Base-by-base conservation (phyloP, 2,888 invertebrate genomes). In the Leucoma salicis region DNA sequence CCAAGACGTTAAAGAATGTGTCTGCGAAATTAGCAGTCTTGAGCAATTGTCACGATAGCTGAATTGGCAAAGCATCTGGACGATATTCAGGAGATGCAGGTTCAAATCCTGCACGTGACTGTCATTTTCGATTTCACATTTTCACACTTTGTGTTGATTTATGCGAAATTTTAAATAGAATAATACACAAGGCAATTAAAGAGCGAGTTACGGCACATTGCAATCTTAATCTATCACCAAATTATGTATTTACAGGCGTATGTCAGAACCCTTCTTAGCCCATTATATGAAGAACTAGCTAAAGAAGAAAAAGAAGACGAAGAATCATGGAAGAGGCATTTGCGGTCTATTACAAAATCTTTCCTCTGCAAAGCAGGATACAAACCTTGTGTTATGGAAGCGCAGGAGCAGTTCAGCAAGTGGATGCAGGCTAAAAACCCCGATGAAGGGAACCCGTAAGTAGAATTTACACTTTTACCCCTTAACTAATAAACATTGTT, bases 361-460 rank as follows among this genome's bases (percentile, higher is more conserved):
- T 94, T 95, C 81, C 88, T 95, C 21, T 95, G 95, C 63, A 91
- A 92, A 38, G 93, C 94, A 21, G 95, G 95, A 0, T 95, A 95
- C 78, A 91, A 91, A 45, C 94, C 95, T 0, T 97, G 96, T 68
- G 91, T 96, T 28, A 87, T 92, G 53, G 94, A 95, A 63, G 95
- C 96, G 0, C 93, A 94, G 63, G 87, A 90, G 2, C 93, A 93
- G 25, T 97, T 91, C 72, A 90, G 90, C 39, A 91, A 93, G 57
- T 96, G 96, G 96, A 93, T 95, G 92, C 90, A 92, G 32, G 91
- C 91, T 13, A 90, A 92, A 27, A 92, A 93, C 60, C 95, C 95
- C 4, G 95, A 95, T 76, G 93, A 93, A 63, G 94, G 95, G 56
- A 95, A 95, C 74, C 95, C 95, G 96, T 96, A 74, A 91, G 93